These are phyloP conservation scores for Gnathonemus longibarbis DNA, from an alignment of 2,113 vertebrate genomes.

Conservation along the genomic window DNA sequence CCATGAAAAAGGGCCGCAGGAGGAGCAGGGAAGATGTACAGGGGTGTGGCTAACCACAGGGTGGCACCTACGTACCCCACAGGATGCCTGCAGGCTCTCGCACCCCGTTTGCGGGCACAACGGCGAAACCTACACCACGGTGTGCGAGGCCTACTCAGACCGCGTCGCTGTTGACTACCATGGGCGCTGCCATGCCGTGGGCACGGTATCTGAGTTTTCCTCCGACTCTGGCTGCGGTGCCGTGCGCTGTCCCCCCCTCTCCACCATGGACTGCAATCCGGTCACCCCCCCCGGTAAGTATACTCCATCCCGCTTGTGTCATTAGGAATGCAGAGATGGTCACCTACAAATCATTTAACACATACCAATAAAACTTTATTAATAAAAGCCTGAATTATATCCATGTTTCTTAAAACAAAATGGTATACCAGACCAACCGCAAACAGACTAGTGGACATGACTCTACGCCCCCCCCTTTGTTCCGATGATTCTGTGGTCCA, in stretches of 20 bases:
- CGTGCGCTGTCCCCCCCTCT: constrained; percentile 68
- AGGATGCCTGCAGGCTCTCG: constrained; percentile 64
- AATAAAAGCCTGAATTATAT: background rate
- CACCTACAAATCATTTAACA: background rate
- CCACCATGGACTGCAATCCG: constrained; percentile 65
- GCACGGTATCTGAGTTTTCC: constrained; percentile 58
- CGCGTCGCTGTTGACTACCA: constrained; percentile 82
- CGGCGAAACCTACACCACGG: constrained; percentile 75
- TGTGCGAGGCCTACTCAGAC: constrained; percentile 81
- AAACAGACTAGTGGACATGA: background rate
- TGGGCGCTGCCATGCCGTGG: constrained; percentile 77
- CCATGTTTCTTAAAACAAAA: background rate
- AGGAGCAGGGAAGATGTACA: background rate
- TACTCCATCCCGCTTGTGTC: background rate
- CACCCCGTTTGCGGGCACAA: constrained; percentile 81
- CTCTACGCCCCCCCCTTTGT: background rate
- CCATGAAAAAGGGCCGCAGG: background rate
- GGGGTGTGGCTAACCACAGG: background rate
- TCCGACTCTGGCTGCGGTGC: constrained; percentile 69
- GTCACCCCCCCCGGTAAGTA: constrained; percentile 77
- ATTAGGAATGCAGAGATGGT: background rate
- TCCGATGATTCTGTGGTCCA: background rate
- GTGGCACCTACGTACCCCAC: constrained; percentile 13
- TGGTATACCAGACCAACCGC: background rate
- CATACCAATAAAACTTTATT: background rate